Conservation (phyloP, 2,888 invertebrate species). For the Coleophora deauratella region DNA sequence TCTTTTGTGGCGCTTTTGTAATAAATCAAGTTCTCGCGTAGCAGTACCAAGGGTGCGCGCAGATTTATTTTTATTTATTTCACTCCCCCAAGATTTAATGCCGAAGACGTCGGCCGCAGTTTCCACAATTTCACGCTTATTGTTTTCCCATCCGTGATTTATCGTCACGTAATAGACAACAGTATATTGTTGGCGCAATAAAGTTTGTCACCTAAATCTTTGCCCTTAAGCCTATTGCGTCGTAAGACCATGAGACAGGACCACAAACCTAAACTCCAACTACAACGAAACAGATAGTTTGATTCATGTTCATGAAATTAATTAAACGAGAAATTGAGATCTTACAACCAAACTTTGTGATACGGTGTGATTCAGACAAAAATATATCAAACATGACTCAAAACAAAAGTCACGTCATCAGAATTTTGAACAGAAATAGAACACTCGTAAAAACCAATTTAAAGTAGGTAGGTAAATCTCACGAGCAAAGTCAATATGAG, state of each 20-base stretch:
- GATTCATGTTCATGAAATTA: no score
- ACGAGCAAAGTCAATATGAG: no score
- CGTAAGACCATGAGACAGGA: conserved; percentile 5
- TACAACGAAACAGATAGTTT: background rate
- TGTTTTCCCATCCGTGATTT: conserved; percentile 75
- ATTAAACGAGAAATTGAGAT: no score
- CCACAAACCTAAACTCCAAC: background rate
- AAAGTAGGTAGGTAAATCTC: no score
- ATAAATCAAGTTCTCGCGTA: conserved; percentile 60
- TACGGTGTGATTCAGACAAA: no score
- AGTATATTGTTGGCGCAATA: conserved; percentile 70
- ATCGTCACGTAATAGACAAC: conserved; percentile 66
- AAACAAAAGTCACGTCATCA: no score
- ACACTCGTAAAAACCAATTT: no score
- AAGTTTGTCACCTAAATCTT: conserved; percentile 73
- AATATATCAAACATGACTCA: no score
- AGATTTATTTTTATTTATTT: conserved; percentile 74
- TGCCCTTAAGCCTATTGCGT: conserved; percentile 61
- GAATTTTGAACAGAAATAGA: no score
- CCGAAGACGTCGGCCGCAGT: conserved; percentile 63
- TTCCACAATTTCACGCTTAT: conserved; percentile 76
- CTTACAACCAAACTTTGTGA: no score
- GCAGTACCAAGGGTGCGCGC: conserved; percentile 48
- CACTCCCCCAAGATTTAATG: conserved; percentile 71
- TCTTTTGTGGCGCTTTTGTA: conserved; percentile 28